Evolutionary conservation across 1,140 invertebrate genomes (phyloP), one percentile per base, ranked within the genome.

Genomic region (Drosophila arawakana): DNA sequence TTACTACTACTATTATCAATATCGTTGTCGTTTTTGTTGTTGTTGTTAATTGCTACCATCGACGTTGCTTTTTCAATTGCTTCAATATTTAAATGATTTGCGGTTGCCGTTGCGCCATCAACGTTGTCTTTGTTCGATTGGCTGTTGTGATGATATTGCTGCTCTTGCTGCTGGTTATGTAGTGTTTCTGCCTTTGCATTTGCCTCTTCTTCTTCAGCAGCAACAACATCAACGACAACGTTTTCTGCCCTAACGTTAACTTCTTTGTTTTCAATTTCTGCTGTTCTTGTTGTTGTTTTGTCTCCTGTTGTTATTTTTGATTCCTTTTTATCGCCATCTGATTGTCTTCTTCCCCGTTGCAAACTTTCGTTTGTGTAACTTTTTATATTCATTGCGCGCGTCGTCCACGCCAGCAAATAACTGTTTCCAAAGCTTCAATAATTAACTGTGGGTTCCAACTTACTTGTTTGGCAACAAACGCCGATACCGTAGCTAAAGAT

Each of bases 11-110:
- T 30, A 11, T 21, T 80, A 60, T 39, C 61, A 21, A 13, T 58
- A 54, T 21, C 41, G 13, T 39, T 44, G 57, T 35, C 49, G 30
- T 15, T 34, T 58, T 25, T 11, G 70, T 35, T 71, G 77, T 71
- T 74, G 65, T 58, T 67, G 59, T 84, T 89, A 84, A 89, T 89
- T 89, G 75, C 61, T 71, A 61, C 66, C 70, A 66, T 67, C 66
- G 73, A 76, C 68, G 80, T 7, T 60, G 80, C 34, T 54, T 58
- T 61, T 65, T 88, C 78, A 89, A 89, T 89, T 88, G 77, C 77
- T 66, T 77, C 71, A 73, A 73, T 81, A 81, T 81, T 81, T 81
- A 78, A 89, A 89, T 89, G 60, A 80, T 69, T 89, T 76, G 62
- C 44, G 54, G 47, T 59, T 49, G 46, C 52, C 41, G 37, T 72